Conservation (phyloP, 2,113 vertebrate genomes). For the Tinamus guttatus region DNA sequence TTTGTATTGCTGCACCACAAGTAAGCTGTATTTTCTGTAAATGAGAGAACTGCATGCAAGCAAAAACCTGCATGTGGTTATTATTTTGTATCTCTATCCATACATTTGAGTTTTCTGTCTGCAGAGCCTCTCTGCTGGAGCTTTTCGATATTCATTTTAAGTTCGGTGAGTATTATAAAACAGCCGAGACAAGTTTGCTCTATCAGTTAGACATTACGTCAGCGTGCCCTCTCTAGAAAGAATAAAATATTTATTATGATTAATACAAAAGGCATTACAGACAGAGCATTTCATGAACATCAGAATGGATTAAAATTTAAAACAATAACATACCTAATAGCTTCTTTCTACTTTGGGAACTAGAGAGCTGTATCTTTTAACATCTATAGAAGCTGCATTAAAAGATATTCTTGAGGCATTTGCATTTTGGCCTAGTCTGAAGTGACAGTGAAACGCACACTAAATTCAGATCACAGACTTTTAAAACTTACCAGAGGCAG, state of each 20-base stretch:
- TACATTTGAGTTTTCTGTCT: not conserved
- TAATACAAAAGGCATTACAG: constrained; percentile 51
- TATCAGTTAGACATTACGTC: not conserved
- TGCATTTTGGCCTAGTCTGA: not conserved
- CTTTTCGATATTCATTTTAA: constrained; percentile 4
- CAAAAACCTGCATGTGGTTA: not conserved
- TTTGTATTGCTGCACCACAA: not conserved
- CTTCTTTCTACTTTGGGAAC: constrained; percentile 36
- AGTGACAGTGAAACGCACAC: not conserved
- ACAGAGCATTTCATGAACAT: not conserved
- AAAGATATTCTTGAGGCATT: not conserved
- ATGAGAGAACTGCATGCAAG: not conserved
- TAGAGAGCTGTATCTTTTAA: constrained; percentile 59
- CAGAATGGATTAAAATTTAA: constrained; percentile 36
- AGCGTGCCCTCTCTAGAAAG: constrained; percentile 16
- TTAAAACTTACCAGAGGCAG: not conserved
- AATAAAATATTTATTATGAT: constrained; percentile 64
- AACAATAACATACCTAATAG: constrained; percentile 59
- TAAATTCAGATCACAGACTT: not conserved
- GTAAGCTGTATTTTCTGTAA: not conserved
- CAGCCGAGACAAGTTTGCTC: constrained; percentile 3
- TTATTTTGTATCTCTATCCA: not conserved
- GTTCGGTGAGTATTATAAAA: constrained; percentile 15
- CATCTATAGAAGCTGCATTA: constrained; percentile 13
- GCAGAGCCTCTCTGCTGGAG: not conserved